These are phyloP conservation scores for Luidia sarsii DNA, from an alignment of 53 echinoderm and acorn worm genomes.

Conservation along the genomic window DNA sequence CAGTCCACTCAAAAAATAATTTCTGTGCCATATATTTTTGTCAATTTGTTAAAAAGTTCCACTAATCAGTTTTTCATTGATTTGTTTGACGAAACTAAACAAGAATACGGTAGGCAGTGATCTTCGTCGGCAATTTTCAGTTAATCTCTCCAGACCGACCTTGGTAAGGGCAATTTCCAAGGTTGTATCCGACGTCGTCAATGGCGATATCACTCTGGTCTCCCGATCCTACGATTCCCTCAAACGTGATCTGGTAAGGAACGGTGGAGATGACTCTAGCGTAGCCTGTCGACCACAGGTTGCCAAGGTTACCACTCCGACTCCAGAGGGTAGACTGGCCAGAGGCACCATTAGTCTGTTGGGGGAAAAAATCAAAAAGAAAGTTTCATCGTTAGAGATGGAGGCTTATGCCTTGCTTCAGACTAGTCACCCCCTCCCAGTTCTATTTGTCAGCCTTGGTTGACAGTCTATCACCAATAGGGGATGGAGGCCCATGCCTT, in stretches of 20 bases:
- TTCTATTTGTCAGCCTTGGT: too few relatives aligned
- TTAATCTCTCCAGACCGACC: slow-evolving; percentile 45
- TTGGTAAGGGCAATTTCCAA: slow-evolving; percentile 51
- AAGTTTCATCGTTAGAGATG: too few relatives aligned
- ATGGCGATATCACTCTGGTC: slow-evolving; percentile 70
- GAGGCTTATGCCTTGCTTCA: too few relatives aligned
- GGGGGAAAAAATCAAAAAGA: not conserved
- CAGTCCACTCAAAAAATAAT: too few relatives aligned
- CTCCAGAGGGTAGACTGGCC: slow-evolving; percentile 60
- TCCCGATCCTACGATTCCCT: slow-evolving; percentile 64
- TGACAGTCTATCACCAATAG: too few relatives aligned
- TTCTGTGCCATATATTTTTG: too few relatives aligned
- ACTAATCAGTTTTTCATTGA: too few relatives aligned
- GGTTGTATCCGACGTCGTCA: slow-evolving; percentile 76
- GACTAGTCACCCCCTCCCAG: too few relatives aligned
- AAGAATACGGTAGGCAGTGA: too few relatives aligned
- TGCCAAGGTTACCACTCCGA: slow-evolving; percentile 67
- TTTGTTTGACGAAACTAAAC: too few relatives aligned
- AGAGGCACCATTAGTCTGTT: slow-evolving; percentile 1
- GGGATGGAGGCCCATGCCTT: too few relatives aligned
- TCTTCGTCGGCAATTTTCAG: slow-evolving; percentile 76
- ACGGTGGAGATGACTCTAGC: slow-evolving; percentile 45
- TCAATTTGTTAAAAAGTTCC: too few relatives aligned
- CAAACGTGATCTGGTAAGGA: slow-evolving; percentile 65
- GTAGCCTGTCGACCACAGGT: slow-evolving; percentile 65